Evolutionary conservation across 2,888 invertebrate genomes (phyloP).

Genomic region (Lymantria dispar): DNA sequence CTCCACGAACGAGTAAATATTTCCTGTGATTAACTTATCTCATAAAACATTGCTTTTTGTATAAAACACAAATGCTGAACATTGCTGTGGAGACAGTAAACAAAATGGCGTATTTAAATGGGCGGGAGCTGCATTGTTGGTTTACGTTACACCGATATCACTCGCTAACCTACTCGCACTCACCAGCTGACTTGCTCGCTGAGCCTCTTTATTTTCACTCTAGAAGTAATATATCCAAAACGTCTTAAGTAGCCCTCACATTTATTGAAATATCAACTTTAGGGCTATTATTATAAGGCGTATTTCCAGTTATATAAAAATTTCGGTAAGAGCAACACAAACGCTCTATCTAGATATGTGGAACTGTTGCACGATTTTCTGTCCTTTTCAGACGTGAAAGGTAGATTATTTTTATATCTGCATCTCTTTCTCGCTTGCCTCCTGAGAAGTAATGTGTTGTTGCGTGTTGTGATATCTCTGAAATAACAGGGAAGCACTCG

Average conservation of each 20-base stretch:
- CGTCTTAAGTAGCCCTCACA: slow-evolving; percentile 32
- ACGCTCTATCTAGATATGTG: slow-evolving; percentile 53
- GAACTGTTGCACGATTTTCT: slow-evolving; percentile 67
- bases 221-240: slow-evolving; percentile 45
- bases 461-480: slow-evolving; percentile 83
- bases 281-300: slow-evolving; percentile 27
- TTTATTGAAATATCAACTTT: slow-evolving; percentile 31
- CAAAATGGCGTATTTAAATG: slow-evolving; percentile 83
- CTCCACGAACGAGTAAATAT: slow-evolving; percentile 67
- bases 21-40: slow-evolving; percentile 76
- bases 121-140: slow-evolving; percentile 77
- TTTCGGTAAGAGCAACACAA: slow-evolving; percentile 36
- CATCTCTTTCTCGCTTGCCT: slow-evolving; percentile 64
- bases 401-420: slow-evolving; percentile 62
- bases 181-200: slow-evolving; percentile 31
- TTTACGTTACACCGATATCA: slow-evolving; percentile 51
- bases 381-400: slow-evolving; percentile 53
- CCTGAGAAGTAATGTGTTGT: slow-evolving; percentile 81
- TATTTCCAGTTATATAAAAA: slow-evolving; percentile 18
- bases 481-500: slow-evolving; percentile 83
- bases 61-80: slow-evolving; percentile 65
- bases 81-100: slow-evolving; percentile 72
- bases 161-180: slow-evolving; percentile 60
- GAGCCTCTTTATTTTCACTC: slow-evolving; percentile 65
- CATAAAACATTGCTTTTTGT: slow-evolving; percentile 74